Conservation (phyloP, 1,140 invertebrate genomes). For the Samia ricini region DNA sequence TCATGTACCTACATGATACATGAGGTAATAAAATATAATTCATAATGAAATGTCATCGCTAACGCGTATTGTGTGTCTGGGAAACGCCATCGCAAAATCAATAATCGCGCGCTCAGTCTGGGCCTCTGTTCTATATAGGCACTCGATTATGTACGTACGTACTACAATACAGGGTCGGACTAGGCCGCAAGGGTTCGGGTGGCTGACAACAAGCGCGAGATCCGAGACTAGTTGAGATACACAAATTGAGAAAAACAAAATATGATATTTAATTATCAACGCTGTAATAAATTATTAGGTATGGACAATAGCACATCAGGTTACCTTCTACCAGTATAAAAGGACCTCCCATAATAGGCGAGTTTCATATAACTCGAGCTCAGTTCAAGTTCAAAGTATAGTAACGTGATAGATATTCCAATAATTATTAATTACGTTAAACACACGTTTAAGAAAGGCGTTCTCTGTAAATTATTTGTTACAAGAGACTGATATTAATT, state of each 20-base stretch:
- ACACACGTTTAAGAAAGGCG: not conserved
- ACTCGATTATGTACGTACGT: no score
- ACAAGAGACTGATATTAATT: no score
- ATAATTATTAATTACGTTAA: slow-evolving; percentile 8
- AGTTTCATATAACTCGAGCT: slow-evolving; percentile 7
- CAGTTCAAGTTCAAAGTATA: slow-evolving; percentile 3
- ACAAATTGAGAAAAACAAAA: slow-evolving; percentile 4
- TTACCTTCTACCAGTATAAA: slow-evolving; percentile 2
- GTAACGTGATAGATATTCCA: slow-evolving; percentile 4
- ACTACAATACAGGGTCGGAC: not conserved
- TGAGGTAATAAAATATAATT: no score
- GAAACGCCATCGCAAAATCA: no score
- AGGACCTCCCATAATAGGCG: slow-evolving; percentile 5
- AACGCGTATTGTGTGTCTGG: no score
- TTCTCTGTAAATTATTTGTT: slow-evolving; percentile 5
- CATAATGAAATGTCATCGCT: no score
- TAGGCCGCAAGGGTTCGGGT: not conserved
- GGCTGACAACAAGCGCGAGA: not conserved
- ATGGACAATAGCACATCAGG: slow-evolving; percentile 2
- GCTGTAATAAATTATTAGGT: slow-evolving; percentile 2
- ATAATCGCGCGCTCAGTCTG: no score
- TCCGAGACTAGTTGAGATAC: slow-evolving; percentile 1
- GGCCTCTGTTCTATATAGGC: no score
- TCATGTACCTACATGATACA: no score
- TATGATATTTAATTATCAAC: not conserved